These are phyloP conservation scores for Parasteatoda lunata DNA, from an alignment of 2,888 invertebrate genomes.

Conservation along the genomic window DNA sequence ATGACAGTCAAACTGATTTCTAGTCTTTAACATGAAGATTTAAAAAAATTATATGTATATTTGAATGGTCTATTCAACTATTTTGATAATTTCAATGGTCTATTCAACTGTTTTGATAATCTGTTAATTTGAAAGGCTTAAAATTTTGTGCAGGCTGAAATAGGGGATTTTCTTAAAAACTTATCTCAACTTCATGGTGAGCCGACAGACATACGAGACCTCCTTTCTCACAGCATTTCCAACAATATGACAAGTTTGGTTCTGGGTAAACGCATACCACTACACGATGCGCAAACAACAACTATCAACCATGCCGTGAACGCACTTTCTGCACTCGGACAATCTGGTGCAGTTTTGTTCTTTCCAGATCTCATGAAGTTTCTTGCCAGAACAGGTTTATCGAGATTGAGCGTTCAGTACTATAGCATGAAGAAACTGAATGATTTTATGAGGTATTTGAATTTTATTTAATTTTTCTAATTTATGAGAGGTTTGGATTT, in stretches of 20 bases:
- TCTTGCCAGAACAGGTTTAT: background rate
- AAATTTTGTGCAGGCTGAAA: constrained; percentile 46
- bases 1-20: no score
- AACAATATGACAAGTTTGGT: constrained; percentile 47
- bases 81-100: no score
- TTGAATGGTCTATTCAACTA: no score
- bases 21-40: no score
- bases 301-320: background rate
- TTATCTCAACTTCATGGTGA: background rate
- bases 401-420: background rate
- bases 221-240: constrained; percentile 28
- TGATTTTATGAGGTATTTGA: background rate
- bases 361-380: background rate
- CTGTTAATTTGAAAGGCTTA: background rate
- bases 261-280: constrained; percentile 37
- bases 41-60: no score
- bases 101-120: no score
- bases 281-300: constrained; percentile 38
- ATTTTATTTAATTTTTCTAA: background rate
- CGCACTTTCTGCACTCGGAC: background rate
- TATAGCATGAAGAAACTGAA: background rate
- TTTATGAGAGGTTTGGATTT: no score
- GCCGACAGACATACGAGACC: constrained; percentile 4
- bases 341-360: background rate
- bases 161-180: constrained; percentile 35